Percentiles rank a stretch among this genome's conserved stretches.
Conservation (phyloP, 2,113 vertebrate genomes). For the Megaceryle torquata region DNA sequence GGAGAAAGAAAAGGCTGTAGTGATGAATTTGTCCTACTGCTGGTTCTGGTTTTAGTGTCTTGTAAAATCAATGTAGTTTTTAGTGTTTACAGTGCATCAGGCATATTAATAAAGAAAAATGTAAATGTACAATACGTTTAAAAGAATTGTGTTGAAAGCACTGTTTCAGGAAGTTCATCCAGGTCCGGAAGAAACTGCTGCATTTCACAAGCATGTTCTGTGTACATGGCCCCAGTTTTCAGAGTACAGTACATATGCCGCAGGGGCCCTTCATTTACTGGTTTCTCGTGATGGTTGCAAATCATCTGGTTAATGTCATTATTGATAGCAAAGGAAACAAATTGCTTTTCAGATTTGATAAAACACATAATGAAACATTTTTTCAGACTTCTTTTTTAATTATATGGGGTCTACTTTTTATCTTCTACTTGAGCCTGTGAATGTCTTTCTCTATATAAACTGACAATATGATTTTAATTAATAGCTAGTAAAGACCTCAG, state of each 20-base stretch:
- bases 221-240: not conserved
- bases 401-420: not conserved
- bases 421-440: not conserved
- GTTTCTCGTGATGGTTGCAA: not conserved
- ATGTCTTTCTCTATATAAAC: conserved; percentile 15
- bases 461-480: conserved; percentile 44
- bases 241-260: not conserved
- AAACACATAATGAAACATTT: conserved; percentile 22
- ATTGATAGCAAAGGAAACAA: not conserved
- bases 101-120: not conserved
- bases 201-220: not conserved
- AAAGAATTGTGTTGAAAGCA: not conserved
- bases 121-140: not conserved
- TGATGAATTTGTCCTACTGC: not conserved
- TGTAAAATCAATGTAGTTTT: conserved; percentile 26
- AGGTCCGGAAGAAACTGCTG: not conserved
- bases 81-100: not conserved
- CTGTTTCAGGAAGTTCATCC: not conserved
- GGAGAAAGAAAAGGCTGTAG: not conserved
- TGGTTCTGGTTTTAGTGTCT: not conserved
- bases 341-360: conserved; percentile 19
- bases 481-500: not conserved
- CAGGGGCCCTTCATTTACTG: not conserved
- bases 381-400: conserved; percentile 29
- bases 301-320: not conserved